phyloP scores from a whole-genome alignment of 1,140 invertebrate species.

The Ips typographus region DNA sequence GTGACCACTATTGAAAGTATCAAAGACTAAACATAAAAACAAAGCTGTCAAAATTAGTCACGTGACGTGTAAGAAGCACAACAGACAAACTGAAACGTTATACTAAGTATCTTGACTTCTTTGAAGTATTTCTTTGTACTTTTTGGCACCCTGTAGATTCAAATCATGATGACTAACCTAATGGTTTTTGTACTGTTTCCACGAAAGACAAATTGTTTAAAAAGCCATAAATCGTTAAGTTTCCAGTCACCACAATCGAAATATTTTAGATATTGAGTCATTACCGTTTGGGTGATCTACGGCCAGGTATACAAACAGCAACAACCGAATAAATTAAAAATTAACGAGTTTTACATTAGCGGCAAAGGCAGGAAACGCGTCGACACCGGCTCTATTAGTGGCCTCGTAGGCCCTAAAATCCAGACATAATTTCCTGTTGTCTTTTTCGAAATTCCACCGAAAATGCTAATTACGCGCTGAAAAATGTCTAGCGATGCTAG shows the following conservation, averaged over 20 bases:
- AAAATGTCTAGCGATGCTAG: slow-evolving; percentile 7
- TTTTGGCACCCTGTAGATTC: too few species aligned
- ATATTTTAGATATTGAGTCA: slow-evolving; percentile 3
- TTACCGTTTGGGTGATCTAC: not conserved
- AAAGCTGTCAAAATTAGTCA: too few species aligned
- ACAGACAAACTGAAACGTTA: too few species aligned
- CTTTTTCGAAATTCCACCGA: not conserved
- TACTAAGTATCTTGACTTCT: too few species aligned
- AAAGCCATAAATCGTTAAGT: slow-evolving; percentile 6
- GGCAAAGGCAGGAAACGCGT: not conserved
- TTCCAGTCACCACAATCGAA: slow-evolving; percentile 2
- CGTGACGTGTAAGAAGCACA: too few species aligned
- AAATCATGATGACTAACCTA: slow-evolving; percentile 1
- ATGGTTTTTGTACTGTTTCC: slow-evolving; percentile 2
- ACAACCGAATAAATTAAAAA: slow-evolving; percentile 6
- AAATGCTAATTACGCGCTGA: slow-evolving; percentile 4
- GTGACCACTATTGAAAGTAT: too few species aligned
- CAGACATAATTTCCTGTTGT: slow-evolving; percentile 7
- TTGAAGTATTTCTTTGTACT: too few species aligned
- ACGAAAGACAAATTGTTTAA: not conserved
- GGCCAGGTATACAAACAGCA: not conserved
- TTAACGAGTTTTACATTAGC: slow-evolving; percentile 3
- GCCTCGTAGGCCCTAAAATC: not conserved
- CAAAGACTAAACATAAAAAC: too few species aligned
- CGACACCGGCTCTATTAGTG: not conserved